Evolutionary conservation across 2,797 vertebrate genomes (phyloP).

Genomic region (Syndactyla subalaris): DNA sequence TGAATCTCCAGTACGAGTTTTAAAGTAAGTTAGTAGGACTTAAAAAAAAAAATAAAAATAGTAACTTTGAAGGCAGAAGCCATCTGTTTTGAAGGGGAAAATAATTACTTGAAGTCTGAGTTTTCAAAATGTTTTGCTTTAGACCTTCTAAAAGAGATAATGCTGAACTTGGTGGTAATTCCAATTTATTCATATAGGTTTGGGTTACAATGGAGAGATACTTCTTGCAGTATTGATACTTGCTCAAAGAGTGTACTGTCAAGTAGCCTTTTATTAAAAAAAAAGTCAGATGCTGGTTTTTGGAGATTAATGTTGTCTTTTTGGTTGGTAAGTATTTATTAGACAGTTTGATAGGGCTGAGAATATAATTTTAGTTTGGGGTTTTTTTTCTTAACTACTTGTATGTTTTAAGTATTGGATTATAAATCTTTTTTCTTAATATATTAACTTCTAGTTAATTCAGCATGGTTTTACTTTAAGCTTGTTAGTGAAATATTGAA

Average conservation of each 20-base stretch:
- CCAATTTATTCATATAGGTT: not conserved
- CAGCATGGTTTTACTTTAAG: constrained; percentile 40
- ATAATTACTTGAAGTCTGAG: not conserved
- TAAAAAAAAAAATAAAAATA: not conserved
- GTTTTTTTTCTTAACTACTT: not conserved
- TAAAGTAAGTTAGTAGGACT: not conserved
- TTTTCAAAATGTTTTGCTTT: not conserved
- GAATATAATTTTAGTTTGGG: not conserved
- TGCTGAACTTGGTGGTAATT: not conserved
- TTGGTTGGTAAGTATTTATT: not conserved
- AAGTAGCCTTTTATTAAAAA: not conserved
- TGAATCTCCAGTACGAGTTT: not conserved
- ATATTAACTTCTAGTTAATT: constrained; percentile 51
- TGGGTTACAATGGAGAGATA: not conserved
- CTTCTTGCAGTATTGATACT: not conserved
- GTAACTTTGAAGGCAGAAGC: not conserved
- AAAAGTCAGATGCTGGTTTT: not conserved
- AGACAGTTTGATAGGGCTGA: not conserved
- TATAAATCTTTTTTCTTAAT: constrained; percentile 20
- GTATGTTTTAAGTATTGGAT: not conserved
- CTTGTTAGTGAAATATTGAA: constrained; percentile 58
- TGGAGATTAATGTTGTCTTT: not conserved
- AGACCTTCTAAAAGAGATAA: not conserved
- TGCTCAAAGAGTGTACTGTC: not conserved
- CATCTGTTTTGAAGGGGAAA: not conserved